Evolutionary conservation across 30 jellyfish, hydroid and myxozoan species (phyloP).

Genomic region (Hydractinia echinata): DNA sequence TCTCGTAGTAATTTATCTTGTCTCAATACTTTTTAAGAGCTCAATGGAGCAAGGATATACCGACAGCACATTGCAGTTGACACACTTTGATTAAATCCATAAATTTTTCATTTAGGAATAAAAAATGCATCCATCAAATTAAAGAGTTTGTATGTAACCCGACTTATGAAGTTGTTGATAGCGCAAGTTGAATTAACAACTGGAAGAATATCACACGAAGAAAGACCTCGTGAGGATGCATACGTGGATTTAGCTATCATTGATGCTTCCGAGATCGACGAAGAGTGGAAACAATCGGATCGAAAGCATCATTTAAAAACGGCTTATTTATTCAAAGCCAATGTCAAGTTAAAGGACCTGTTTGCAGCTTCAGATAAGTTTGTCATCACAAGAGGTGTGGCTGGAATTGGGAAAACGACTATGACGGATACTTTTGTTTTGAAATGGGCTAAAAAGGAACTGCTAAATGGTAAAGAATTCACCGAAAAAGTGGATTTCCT

Average conservation of each 20-base stretch:
- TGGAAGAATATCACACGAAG: too few species aligned
- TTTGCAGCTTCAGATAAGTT: background rate
- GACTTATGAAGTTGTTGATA: too few species aligned
- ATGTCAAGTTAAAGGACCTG: background rate
- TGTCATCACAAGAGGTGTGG: slow-evolving; percentile 12
- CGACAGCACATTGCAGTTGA: too few species aligned
- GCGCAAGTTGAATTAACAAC: too few species aligned
- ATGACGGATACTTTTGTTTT: slow-evolving; percentile 3
- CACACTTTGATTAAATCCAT: too few species aligned
- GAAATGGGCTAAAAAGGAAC: slow-evolving; percentile 13
- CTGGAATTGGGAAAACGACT: slow-evolving; percentile 14
- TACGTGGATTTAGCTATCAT: slow-evolving; percentile 19
- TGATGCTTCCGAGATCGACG: slow-evolving; percentile 14
- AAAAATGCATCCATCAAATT: too few species aligned
- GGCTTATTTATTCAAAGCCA: background rate
- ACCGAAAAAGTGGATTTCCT: slow-evolving; percentile 2
- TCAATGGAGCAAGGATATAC: too few species aligned
- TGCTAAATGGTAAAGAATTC: background rate
- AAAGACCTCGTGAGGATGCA: slow-evolving; percentile 4
- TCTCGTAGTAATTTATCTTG: too few species aligned
- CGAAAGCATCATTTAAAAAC: background rate
- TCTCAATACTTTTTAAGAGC: too few species aligned
- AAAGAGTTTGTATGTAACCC: too few species aligned
- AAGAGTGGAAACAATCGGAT: slow-evolving; percentile 8
- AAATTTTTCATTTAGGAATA: too few species aligned